These are phyloP conservation scores for Oncorhynchus mykiss DNA, from an alignment of 2,113 vertebrate species.

Conservation along the genomic window DNA sequence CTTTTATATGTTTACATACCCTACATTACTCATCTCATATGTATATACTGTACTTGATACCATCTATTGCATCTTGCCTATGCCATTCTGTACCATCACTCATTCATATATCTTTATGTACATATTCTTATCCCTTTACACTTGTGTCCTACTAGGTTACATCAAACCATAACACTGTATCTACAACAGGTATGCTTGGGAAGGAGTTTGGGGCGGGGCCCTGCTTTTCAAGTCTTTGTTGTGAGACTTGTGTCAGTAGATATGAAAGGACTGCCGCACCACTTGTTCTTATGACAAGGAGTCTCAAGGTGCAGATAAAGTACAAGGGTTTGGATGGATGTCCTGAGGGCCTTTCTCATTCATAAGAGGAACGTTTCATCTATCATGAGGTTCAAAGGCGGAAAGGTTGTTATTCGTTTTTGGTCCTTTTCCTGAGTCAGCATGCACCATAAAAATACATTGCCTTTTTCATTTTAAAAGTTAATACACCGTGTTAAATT, in stretches of 20 bases:
- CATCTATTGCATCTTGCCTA: no score
- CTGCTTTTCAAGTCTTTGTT: constrained; percentile 25
- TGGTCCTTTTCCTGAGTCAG: neutral
- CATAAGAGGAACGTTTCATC: constrained; percentile 37
- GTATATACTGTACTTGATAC: no score
- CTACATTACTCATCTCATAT: no score
- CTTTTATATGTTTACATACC: no score
- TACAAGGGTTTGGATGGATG: constrained; percentile 27
- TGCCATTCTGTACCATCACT: no score
- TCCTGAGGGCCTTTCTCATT: constrained; percentile 45
- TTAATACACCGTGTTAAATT: neutral
- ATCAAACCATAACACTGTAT: no score
- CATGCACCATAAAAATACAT: neutral
- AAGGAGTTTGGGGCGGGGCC: neutral
- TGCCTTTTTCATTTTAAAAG: neutral
- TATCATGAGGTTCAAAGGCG: constrained; percentile 57
- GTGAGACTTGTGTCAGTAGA: constrained; percentile 22
- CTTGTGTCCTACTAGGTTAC: no score
- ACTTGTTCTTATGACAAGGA: constrained; percentile 29
- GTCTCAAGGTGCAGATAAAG: constrained; percentile 44
- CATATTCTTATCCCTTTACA: no score
- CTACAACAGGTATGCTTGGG: neutral
- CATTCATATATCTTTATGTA: no score
- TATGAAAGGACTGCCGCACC: constrained; percentile 14
- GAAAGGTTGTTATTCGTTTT: neutral